Evolutionary conservation across 2,113 vertebrate genomes (phyloP), one percentile per base, ranked within the genome.

Genomic region (Panthera tigris): DNA sequence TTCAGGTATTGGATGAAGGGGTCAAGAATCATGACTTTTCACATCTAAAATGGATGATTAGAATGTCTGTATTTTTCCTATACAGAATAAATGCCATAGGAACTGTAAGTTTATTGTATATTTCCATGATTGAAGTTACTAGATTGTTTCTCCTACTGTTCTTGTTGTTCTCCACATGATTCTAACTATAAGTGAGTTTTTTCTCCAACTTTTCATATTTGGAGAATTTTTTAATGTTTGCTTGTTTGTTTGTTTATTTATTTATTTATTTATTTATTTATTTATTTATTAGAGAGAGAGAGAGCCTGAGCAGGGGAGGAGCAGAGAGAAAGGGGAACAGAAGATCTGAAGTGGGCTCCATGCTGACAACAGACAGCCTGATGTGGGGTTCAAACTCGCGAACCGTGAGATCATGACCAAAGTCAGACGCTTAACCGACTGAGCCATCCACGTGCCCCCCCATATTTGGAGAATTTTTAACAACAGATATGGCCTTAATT

Each of bases 161-260:
- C 4, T 4, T 41, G 39, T 0, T 7, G 0, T 41, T 68, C 55
- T 39, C n/a, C 50, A 93, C 23, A 63, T 9, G 27, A 36, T 1
- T 68, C n/a, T 36, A 57, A 31, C 33, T 57, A 0, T 29, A 29
- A 73, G 7, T 65, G 41, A 86, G 74, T n/a, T 39, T 39, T 14
- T 55, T 36, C 71, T 90, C 15, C 36, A 91, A 45, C 12, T 50
- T 71, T 84, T 80, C 74, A 11, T 31, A 55, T 39, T n/a, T 81
- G 81, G 29, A 94, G 29, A 63, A 57, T 57, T 57, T 57, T 57
- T 57, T 8, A 57, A 57, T 57, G 52, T 55, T 57, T 57, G 19
- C 0, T 57, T 57, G 19, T 1, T 45, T 45, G 1, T 45, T 45
- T 45, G 0, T 45, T 45, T 45, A 0, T 45, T 45, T 45, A 0